Evolutionary conservation across 2,797 vertebrate genomes (phyloP).

Genomic region (Graptemys geographica): DNA sequence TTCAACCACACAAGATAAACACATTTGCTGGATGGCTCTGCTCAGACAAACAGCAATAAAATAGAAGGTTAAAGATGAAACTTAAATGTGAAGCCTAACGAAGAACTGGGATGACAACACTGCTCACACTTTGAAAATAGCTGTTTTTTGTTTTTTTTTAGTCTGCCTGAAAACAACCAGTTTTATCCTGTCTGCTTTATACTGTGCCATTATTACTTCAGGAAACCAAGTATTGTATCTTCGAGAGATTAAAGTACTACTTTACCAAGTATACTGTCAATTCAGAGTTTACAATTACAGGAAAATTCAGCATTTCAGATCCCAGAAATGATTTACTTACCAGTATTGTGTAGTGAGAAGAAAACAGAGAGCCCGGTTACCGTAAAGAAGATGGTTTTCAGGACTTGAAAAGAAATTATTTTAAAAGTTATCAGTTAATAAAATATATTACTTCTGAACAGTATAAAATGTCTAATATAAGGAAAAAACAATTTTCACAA

Average conservation of each 20-base stretch:
- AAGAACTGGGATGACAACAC: background rate
- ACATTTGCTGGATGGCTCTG: background rate
- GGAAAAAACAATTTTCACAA: background rate
- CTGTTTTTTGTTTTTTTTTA: too few relatives aligned
- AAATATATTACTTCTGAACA: background rate
- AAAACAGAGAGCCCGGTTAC: slow-evolving; percentile 92
- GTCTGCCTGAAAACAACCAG: background rate
- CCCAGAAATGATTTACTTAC: slow-evolving; percentile 83
- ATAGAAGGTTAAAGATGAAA: background rate
- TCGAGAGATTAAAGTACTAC: background rate
- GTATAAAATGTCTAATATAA: background rate
- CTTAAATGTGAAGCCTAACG: background rate
- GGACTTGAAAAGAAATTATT: slow-evolving; percentile 81
- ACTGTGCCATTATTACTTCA: background rate
- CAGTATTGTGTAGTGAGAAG: slow-evolving; percentile 84
- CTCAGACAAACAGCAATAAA: background rate
- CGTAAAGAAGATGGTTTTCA: slow-evolving; percentile 91
- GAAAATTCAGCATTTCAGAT: background rate
- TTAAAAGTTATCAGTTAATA: slow-evolving; percentile 30
- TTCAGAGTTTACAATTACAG: background rate
- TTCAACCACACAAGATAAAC: background rate
- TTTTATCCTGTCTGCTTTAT: background rate
- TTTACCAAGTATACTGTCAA: background rate
- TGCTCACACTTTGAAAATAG: background rate
- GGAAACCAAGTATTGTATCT: background rate